Conservation (phyloP, 2,888 invertebrate species). For the Megamerina dolium region DNA sequence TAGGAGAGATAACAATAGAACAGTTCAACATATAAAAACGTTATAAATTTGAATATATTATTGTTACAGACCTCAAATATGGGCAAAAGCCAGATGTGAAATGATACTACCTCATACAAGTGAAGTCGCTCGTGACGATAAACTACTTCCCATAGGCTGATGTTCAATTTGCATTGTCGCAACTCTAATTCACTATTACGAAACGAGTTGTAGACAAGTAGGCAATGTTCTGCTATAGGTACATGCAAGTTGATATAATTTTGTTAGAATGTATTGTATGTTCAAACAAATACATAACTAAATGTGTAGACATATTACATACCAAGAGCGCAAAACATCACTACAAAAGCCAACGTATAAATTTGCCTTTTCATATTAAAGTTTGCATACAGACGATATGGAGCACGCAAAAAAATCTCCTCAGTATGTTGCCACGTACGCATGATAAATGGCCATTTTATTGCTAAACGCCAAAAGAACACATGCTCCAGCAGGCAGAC, state of each 20-base stretch:
- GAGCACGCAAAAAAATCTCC: constrained; percentile 37
- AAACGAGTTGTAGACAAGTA: constrained; percentile 32
- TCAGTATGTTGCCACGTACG: constrained; percentile 38
- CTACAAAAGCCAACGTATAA: constrained; percentile 26
- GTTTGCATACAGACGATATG: constrained; percentile 38
- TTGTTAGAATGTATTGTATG: background rate
- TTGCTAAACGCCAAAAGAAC: constrained; percentile 41
- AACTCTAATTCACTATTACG: constrained; percentile 34
- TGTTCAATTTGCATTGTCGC: constrained; percentile 36
- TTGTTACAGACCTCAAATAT: constrained; percentile 32
- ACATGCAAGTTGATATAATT: background rate
- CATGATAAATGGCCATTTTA: constrained; percentile 42
- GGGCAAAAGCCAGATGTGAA: constrained; percentile 33
- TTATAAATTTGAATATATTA: background rate
- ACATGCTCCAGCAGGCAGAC: constrained; percentile 40
- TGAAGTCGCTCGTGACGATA: constrained; percentile 39
- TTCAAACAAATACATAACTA: too few relatives aligned
- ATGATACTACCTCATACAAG: constrained; percentile 32
- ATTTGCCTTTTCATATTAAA: constrained; percentile 37
- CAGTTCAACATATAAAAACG: background rate
- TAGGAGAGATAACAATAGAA: constrained; percentile 6
- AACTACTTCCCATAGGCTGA: constrained; percentile 33
- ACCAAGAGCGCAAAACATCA: constrained; percentile 38
- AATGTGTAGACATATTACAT: too few relatives aligned
- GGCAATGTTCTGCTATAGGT: constrained; percentile 36